Base-by-base conservation (phyloP, 2,797 vertebrate genomes). In the Prunella strophiata region DNA sequence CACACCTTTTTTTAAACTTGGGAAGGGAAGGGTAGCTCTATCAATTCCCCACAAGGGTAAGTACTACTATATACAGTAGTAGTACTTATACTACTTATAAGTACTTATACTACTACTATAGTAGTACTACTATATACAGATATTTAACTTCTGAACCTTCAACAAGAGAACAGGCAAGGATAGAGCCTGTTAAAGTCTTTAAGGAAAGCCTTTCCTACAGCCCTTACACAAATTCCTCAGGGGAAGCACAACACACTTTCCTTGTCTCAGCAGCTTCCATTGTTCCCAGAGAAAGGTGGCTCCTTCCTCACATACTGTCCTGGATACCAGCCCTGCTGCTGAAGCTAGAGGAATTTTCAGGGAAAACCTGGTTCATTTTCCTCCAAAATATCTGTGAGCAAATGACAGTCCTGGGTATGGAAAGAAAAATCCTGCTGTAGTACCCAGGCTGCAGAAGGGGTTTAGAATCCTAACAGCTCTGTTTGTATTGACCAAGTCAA, bases 401-500 rank as follows among this genome's bases (percentile, higher is more conserved):
- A 63, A 45, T 13, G 7, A 67, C 11, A 5, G 36, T 9, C 26
- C 26, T 30, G 36, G 22, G 16, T 26, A 70, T 0, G 1, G 27
- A 22, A 75, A 54, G 19, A 27, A 88, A 58, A 70, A 59, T 14
- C 55, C 10, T 36, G 7, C 30, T 47, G n/a, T 2, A 17, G 22
- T 7, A 43, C 6, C 4, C 4, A 13, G 62, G 13, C 62, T 61
- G 54, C 38, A 80, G 57, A 59, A 74, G 42, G 18, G 68, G 26
- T 25, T 82, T 13, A 42, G 20, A 55, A 66, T 16, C 34, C 12
- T 26, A 17, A 43, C n/a, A 80, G 77, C 8, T 89, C 63, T 57
- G 6, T 15, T 14, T 0, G 1, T 8, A 48, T 4, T 16, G 1
- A 47, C 14, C 38, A 75, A 75, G 17, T 10, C 2, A 3, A 30